Percentiles rank a stretch among this genome's conserved stretches.
These are phyloP conservation scores for Trachymyrmex septentrionalis DNA, from an alignment of 1,140 invertebrate species.

Conservation along the genomic window DNA sequence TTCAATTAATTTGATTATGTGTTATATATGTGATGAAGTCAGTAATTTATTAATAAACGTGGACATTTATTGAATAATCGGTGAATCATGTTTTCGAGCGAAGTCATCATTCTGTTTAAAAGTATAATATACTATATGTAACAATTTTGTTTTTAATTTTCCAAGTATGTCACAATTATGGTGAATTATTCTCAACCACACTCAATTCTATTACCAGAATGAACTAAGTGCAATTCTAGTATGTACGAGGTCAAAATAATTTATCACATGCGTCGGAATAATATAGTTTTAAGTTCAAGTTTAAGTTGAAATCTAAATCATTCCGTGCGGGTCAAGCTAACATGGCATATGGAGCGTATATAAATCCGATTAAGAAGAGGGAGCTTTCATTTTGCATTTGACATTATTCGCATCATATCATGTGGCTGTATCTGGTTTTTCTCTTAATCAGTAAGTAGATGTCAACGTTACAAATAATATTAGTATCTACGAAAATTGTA, in stretches of 20 bases:
- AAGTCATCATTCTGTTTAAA: background rate
- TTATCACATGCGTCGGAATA: background rate
- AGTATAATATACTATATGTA: background rate
- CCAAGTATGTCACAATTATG: background rate
- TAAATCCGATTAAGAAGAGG: background rate
- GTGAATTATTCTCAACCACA: background rate
- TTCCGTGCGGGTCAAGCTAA: background rate
- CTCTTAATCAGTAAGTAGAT: conserved; percentile 11
- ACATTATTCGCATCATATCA: background rate
- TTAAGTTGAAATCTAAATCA: conserved; percentile 18
- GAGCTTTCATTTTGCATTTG: background rate
- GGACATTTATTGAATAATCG: background rate
- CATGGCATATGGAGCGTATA: background rate
- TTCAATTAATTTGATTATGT: background rate
- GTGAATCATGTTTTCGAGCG: background rate
- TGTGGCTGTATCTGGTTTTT: background rate
- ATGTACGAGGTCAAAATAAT: conserved; percentile 18
- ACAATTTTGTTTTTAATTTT: conserved; percentile 5
- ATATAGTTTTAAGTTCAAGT: background rate
- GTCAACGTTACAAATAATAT: background rate
- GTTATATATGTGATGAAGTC: background rate
- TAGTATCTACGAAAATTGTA: background rate
- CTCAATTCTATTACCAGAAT: background rate
- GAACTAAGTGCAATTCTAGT: background rate
- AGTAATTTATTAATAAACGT: background rate